Evolutionary conservation across 2,797 vertebrate species (phyloP).

Genomic region (Lepilemur septentrionalis): DNA sequence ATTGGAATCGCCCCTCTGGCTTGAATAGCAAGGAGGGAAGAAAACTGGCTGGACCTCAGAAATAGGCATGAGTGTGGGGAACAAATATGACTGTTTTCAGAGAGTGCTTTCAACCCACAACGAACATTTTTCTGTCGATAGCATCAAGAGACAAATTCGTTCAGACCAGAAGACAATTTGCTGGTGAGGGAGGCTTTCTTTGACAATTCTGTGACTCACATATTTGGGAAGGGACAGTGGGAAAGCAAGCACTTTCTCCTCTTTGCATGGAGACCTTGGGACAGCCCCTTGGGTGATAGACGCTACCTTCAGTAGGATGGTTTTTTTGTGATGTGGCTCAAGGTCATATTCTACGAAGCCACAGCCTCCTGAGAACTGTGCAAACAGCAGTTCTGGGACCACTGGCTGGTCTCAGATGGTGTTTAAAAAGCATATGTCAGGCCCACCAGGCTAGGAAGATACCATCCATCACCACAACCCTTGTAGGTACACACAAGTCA

Average conservation of each 20-base stretch:
- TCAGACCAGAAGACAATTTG: constrained; percentile 78
- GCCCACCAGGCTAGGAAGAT: constrained; percentile 78
- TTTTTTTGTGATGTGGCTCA: constrained; percentile 55
- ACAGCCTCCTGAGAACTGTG: constrained; percentile 59
- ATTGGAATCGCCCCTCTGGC: neutral
- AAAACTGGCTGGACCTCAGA: constrained; percentile 73
- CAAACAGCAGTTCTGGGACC: constrained; percentile 69
- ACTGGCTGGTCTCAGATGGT: constrained; percentile 58
- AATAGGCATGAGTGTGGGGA: constrained; percentile 57
- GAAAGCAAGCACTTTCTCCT: constrained; percentile 79
- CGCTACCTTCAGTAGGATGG: constrained; percentile 78
- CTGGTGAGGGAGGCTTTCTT: constrained; percentile 78
- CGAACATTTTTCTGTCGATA: constrained; percentile 53
- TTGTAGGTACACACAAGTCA: constrained; percentile 76
- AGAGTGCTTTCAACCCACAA: constrained; percentile 67
- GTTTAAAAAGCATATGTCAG: constrained; percentile 70
- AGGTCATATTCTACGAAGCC: constrained; percentile 53
- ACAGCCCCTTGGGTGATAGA: constrained; percentile 77
- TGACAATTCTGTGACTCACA: constrained; percentile 73
- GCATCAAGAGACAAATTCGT: constrained; percentile 58
- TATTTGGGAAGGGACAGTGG: constrained; percentile 71
- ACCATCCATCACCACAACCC: constrained; percentile 81
- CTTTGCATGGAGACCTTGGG: constrained; percentile 77
- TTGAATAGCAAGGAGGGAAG: constrained; percentile 46
- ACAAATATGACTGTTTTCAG: constrained; percentile 62